These are phyloP conservation scores for Netelia virgata DNA, from an alignment of 2,888 invertebrate genomes.

Conservation along the genomic window DNA sequence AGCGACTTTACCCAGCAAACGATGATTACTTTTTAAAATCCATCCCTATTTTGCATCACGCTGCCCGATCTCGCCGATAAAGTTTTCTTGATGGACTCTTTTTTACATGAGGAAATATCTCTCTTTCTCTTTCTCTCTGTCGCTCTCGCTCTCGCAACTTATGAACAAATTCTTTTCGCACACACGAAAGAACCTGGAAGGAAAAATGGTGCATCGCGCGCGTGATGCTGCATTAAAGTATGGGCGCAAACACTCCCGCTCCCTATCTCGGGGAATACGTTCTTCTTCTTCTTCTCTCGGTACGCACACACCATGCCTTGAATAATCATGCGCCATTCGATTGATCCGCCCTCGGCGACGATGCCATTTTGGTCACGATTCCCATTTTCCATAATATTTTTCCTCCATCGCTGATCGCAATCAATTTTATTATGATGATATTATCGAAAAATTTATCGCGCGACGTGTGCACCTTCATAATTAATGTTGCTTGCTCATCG, in stretches of 20 bases:
- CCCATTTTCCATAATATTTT: not conserved
- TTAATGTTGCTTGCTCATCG: conserved; percentile 1
- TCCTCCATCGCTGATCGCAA: not conserved
- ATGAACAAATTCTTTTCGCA: no score
- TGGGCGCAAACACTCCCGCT: conserved; percentile 17
- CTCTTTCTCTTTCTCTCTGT: not conserved
- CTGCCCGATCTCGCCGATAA: not conserved
- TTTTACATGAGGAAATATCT: not conserved
- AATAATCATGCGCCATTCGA: conserved; percentile 23
- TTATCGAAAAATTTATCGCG: not conserved
- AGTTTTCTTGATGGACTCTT: not conserved
- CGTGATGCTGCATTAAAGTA: conserved; percentile 52
- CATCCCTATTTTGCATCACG: not conserved
- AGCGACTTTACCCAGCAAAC: not conserved
- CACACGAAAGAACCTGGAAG: no score
- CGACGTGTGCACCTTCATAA: not conserved
- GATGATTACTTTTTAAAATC: conserved; percentile 13
- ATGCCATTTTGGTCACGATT: not conserved
- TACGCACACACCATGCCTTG: conserved; percentile 28
- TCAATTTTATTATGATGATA: not conserved
- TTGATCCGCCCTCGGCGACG: no score
- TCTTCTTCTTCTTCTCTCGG: conserved; percentile 2
- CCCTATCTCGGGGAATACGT: not conserved
- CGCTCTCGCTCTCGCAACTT: not conserved
- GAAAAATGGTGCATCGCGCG: not conserved